Base-by-base conservation (phyloP, 2,797 vertebrate species). In the Cephalopachus bancanus region DNA sequence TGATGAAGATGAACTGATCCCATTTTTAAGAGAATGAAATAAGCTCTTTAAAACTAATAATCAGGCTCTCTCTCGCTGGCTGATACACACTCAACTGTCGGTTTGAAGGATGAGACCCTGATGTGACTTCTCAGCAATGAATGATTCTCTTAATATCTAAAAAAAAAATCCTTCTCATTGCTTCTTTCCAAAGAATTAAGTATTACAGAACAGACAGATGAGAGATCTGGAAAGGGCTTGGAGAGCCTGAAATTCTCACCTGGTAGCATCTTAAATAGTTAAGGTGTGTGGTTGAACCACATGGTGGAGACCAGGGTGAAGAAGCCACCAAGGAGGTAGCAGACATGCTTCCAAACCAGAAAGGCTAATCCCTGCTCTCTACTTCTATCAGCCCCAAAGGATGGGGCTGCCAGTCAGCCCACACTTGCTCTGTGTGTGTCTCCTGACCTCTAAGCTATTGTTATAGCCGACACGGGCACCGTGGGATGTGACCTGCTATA, bases 21-120 rank as follows among this genome's bases (percentile, higher is more conserved):
- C 85, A 97, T 97, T 97, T 98, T 97, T 97, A 96, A 96, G 79
- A 96, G 91, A 93, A 97, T 97, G 94, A 95, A 97, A 96, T 97
- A 95, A 97, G 95, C 95, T 97, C 95, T 97, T 97, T 98, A 97
- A 97, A 98, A 96, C 93, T 97, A 95, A 97, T 98, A 97, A 97
- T 83, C 95, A 65, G 89, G 71, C 92, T 91, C 92, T 93, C 93
- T 94, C 86, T 96, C 86, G 44, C 44, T 24, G 93, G 80, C 91
- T 84, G 94, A 89, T 72, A 91, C 53, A 94, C 26, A 86, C 90
- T 96, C 92, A 37, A 16, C 92, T 97, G 97, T 97, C 71, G 14
- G 83, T 92, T 96, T 97, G 94, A 98, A 97, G 94, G 92, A 98
- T 97, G 96, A 96, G 91, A 95, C 85, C 89, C 84, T 96, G 95